phyloP scores from a whole-genome alignment of 2,113 vertebrate species.

The Coptodon rendalli region DNA sequence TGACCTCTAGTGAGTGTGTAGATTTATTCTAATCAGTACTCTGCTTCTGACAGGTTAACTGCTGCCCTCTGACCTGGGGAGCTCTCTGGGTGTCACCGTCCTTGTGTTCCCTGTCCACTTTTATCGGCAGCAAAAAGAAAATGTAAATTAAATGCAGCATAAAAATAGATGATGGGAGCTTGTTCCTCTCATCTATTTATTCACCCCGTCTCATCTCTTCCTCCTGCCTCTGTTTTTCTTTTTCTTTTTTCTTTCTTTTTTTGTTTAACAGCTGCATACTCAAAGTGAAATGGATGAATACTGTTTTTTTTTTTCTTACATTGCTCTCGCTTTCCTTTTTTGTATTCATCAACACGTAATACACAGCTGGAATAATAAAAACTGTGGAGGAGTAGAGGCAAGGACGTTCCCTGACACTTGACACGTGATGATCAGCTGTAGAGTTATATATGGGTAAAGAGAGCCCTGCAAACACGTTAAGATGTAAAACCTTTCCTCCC shows the following conservation, averaged over 20 bases:
- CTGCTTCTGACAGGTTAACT: constrained; percentile 78
- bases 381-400: neutral
- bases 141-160: constrained; percentile 80
- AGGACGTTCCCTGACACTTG: constrained; percentile 3
- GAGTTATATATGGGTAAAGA: neutral
- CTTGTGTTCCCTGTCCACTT: constrained; percentile 77
- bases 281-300: constrained; percentile 14
- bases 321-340: neutral
- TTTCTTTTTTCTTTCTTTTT: neutral
- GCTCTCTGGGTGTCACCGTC: constrained; percentile 72
- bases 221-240: neutral
- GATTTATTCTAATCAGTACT: constrained; percentile 84
- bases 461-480: neutral
- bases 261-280: constrained; percentile 20
- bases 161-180: constrained; percentile 80
- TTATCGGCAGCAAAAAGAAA: constrained; percentile 73
- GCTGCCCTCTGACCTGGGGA: constrained; percentile 68
- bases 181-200: constrained; percentile 67
- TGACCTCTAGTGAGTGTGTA: constrained; percentile 76
- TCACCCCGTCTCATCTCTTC: constrained; percentile 26
- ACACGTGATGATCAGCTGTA: neutral
- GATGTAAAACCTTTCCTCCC: neutral
- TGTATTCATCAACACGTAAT: neutral
- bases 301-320: neutral
- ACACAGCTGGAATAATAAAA: neutral